phyloP scores from a whole-genome alignment of 2,113 vertebrate genomes.

The Eurystomus gularis region DNA sequence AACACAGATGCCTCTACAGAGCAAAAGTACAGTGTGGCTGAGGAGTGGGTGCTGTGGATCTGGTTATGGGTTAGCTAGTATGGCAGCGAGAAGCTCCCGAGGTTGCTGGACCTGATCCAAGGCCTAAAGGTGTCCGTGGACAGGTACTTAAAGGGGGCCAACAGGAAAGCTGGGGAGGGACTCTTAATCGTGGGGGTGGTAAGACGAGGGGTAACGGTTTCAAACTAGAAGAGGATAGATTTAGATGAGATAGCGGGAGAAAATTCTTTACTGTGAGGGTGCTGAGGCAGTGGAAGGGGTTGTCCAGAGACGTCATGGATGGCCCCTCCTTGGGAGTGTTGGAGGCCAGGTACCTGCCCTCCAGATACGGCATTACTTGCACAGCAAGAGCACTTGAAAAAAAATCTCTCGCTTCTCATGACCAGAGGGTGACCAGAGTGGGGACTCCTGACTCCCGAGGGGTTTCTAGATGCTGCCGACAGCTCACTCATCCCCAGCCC shows the following conservation, averaged over 20 bases:
- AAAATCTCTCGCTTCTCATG: not conserved
- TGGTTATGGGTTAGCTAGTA: not conserved
- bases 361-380: not conserved
- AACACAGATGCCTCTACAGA: not conserved
- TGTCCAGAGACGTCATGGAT: too few relatives aligned
- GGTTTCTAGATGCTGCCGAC: not conserved
- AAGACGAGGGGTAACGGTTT: too few relatives aligned
- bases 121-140: not conserved
- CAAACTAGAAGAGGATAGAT: too few relatives aligned
- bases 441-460: too few relatives aligned
- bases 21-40: not conserved
- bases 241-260: too few relatives aligned
- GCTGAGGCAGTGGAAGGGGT: too few relatives aligned
- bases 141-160: too few relatives aligned
- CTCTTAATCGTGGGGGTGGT: too few relatives aligned
- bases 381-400: not conserved
- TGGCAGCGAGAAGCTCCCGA: not conserved
- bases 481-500: fast-evolving
- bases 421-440: not conserved
- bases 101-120: not conserved
- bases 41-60: not conserved
- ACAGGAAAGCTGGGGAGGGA: too few relatives aligned
- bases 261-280: too few relatives aligned
- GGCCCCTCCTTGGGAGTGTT: too few relatives aligned
- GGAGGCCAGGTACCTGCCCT: not conserved